Conservation (phyloP, 2,113 vertebrate genomes). For the Equus quagga region DNA sequence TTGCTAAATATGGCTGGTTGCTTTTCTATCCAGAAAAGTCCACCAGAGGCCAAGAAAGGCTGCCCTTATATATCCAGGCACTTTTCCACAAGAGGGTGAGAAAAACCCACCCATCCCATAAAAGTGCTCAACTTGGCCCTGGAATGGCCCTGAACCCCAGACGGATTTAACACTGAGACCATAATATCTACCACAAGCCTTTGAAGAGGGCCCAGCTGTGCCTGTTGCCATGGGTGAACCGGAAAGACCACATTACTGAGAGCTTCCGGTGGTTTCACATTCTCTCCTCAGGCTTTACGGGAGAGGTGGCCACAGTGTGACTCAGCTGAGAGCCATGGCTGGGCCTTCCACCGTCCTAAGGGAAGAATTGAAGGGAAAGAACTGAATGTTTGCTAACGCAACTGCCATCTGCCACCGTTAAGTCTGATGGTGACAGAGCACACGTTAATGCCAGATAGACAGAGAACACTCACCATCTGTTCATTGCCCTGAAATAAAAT, state of each 20-base stretch:
- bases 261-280: conserved; percentile 70
- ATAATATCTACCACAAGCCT: conserved; percentile 50
- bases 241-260: conserved; percentile 66
- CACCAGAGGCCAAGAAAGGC: conserved; percentile 13
- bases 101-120: conserved; percentile 23
- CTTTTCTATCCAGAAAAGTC: conserved; percentile 54
- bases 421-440: conserved; percentile 75
- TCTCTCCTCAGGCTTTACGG: conserved; percentile 49
- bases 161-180: conserved; percentile 15
- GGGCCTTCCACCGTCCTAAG: conserved; percentile 60
- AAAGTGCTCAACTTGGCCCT: neutral
- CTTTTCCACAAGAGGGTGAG: conserved; percentile 30
- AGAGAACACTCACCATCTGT: conserved; percentile 81
- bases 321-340: conserved; percentile 55
- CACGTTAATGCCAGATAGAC: conserved; percentile 77
- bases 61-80: neutral
- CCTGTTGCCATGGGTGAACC: conserved; percentile 3
- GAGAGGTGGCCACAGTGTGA: conserved; percentile 44
- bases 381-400: conserved; percentile 73
- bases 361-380: conserved; percentile 45
- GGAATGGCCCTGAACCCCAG: conserved; percentile 9
- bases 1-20: neutral
- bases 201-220: conserved; percentile 71
- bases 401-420: conserved; percentile 78
- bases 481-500: conserved; percentile 81